These are phyloP conservation scores for Drosophila biarmipes DNA, from an alignment of 1,140 invertebrate species.

Conservation along the genomic window DNA sequence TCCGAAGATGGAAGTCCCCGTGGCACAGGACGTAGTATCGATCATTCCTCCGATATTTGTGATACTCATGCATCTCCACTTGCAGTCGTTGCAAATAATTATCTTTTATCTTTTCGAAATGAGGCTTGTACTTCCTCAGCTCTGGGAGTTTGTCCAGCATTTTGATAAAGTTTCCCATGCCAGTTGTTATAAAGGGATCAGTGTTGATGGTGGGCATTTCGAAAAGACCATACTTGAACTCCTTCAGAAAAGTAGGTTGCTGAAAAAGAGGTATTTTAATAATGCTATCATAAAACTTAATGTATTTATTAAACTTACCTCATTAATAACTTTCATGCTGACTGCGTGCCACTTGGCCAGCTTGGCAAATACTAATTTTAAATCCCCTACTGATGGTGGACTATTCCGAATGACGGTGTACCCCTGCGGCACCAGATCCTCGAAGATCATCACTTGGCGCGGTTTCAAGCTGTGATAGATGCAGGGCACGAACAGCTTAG, in stretches of 20 bases:
- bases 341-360: slow-evolving; percentile 66
- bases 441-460: slow-evolving; percentile 53
- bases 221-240: slow-evolving; percentile 32
- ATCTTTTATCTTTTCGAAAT: slow-evolving; percentile 40
- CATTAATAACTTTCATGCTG: slow-evolving; percentile 50
- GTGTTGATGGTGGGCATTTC: slow-evolving; percentile 8
- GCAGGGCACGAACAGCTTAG: slow-evolving; percentile 31
- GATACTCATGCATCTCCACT: slow-evolving; percentile 40
- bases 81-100: slow-evolving; percentile 4
- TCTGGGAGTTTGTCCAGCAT: slow-evolving; percentile 45
- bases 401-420: slow-evolving; percentile 53
- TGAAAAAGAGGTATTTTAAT: background rate
- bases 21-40: slow-evolving; percentile 54
- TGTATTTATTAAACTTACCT: slow-evolving; percentile 17
- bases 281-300: background rate
- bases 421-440: slow-evolving; percentile 56
- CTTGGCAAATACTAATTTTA: slow-evolving; percentile 31
- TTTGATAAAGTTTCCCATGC: slow-evolving; percentile 38
- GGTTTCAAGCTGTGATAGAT: slow-evolving; percentile 57
- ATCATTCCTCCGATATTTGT: slow-evolving; percentile 14
- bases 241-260: slow-evolving; percentile 37
- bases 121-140: slow-evolving; percentile 43
- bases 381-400: slow-evolving; percentile 24
- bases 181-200: slow-evolving; percentile 36
- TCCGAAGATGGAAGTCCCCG: slow-evolving; percentile 64